Conservation (phyloP, 2,888 invertebrate genomes). For the Andrena praecox region DNA sequence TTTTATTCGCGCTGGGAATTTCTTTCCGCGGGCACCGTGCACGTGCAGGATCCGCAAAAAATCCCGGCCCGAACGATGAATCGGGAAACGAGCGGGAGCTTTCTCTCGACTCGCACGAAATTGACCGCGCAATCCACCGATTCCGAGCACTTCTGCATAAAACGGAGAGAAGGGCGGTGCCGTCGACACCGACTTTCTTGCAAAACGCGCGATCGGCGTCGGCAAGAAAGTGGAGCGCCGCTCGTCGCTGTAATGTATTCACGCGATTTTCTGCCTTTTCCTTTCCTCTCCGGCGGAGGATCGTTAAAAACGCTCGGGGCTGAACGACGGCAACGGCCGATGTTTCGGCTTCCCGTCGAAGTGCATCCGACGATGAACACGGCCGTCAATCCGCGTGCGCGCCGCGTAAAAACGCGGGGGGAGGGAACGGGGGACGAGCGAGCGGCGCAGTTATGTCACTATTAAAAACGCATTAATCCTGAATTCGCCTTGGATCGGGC, state of each 20-base stretch:
- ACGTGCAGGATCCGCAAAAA: not conserved
- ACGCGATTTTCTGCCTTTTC: conserved; percentile 61
- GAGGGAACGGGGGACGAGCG: conserved; percentile 29
- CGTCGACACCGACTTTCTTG: conserved; percentile 55
- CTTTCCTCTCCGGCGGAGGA: conserved; percentile 22
- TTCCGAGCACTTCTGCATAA: conserved; percentile 43
- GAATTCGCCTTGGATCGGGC: conserved; percentile 68
- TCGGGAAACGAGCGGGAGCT: conserved; percentile 29
- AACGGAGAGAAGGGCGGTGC: conserved; percentile 46
- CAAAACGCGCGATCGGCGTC: conserved; percentile 55
- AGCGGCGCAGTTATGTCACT: conserved; percentile 76
- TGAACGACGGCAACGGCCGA: conserved; percentile 25
- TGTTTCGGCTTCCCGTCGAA: conserved; percentile 61
- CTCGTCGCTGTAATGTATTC: conserved; percentile 62
- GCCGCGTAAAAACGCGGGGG: conserved; percentile 27
- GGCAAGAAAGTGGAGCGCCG: conserved; percentile 64
- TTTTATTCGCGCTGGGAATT: not conserved
- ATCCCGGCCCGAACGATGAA: not conserved
- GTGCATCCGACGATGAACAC: conserved; percentile 43
- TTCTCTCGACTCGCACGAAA: conserved; percentile 54
- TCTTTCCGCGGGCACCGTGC: not conserved
- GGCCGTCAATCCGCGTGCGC: conserved; percentile 13
- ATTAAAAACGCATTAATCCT: conserved; percentile 82
- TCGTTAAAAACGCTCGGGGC: conserved; percentile 62
- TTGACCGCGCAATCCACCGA: conserved; percentile 53